phyloP scores from a whole-genome alignment of 2,797 vertebrate species.

The Chromis chromis region DNA sequence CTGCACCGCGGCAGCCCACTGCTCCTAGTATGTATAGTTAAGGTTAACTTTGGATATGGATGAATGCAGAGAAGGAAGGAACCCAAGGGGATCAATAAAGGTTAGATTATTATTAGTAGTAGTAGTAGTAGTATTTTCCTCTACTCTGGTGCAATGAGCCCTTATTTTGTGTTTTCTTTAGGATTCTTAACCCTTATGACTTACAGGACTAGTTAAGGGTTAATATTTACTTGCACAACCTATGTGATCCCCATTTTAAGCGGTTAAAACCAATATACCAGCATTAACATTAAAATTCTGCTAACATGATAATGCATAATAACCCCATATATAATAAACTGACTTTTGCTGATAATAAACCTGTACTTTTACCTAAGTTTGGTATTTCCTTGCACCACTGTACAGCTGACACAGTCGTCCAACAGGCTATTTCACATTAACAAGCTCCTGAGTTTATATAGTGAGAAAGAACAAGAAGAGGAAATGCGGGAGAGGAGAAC shows the following conservation, averaged over 20 bases:
- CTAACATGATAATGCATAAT: no score
- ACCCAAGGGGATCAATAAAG: no score
- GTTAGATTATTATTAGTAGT: no score
- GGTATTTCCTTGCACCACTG: background rate
- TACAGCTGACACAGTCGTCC: slow-evolving; percentile 17
- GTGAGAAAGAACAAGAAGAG: slow-evolving; percentile 43
- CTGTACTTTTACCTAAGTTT: background rate
- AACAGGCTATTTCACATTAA: slow-evolving; percentile 49
- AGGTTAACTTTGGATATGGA: no score
- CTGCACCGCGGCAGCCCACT: no score
- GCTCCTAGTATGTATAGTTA: no score
- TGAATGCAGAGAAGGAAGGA: no score
- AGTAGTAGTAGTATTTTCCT: no score
- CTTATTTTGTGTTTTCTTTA: background rate
- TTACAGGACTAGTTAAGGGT: no score
- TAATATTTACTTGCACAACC: background rate
- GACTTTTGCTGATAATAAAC: background rate
- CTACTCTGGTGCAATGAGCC: no score
- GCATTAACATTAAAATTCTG: background rate
- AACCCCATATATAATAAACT: no score
- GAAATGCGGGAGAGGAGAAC: slow-evolving; percentile 64
- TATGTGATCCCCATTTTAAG: background rate
- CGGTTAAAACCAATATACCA: background rate
- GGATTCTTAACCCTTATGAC: background rate
- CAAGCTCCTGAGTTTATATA: slow-evolving; percentile 62